Evolutionary conservation across 2,113 vertebrate genomes (phyloP), one percentile per base, ranked within the genome.

Genomic region (Alces alces): DNA sequence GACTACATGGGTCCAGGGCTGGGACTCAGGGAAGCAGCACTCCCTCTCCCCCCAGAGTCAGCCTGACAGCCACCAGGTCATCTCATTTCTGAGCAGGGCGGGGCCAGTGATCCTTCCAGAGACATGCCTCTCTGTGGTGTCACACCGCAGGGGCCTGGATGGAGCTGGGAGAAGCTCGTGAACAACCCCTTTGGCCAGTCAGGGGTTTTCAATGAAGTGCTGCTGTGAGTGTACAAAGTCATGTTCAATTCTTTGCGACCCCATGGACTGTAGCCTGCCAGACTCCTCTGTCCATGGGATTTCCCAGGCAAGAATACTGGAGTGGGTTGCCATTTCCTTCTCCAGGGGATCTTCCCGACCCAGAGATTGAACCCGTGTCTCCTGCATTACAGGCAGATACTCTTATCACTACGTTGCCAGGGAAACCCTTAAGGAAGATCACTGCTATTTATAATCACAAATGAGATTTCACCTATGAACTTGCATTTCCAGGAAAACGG

Each of bases 1-100:
- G 78, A 79, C 28, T 28, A 79, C 28, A 47, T 4, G 1, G 0
- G 58, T n/a, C 30, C 88, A n/a, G 28, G 39, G 30, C 16, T 6
- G 10, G 43, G 52, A 55, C 15, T 39, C 1, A 27, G 57, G 39
- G 47, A 66, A 30, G 12, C 2, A 50, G 25, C 27, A 30, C 11
- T 50, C 25, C 47, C 19, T 36, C 30, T 23, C 0, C 6, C 21
- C 17, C 9, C 0, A 3, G 9, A 21, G n/a, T 39, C 54, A 23
- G 28, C 45, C 23, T 11, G 23, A 28, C 1, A 2, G 28, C 36
- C 21, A 60, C 13, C 23, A 50, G 79, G 15, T 66, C 14, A 14
- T 19, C 64, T 25, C 6, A 39, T 8, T 39, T 30, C 30, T 3
- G 43, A 52, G 25, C 14, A 11, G 7, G 7, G 16, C 4, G 10